Base-by-base conservation (phyloP, 1,140 invertebrate species). In the Batillaria attramentaria region DNA sequence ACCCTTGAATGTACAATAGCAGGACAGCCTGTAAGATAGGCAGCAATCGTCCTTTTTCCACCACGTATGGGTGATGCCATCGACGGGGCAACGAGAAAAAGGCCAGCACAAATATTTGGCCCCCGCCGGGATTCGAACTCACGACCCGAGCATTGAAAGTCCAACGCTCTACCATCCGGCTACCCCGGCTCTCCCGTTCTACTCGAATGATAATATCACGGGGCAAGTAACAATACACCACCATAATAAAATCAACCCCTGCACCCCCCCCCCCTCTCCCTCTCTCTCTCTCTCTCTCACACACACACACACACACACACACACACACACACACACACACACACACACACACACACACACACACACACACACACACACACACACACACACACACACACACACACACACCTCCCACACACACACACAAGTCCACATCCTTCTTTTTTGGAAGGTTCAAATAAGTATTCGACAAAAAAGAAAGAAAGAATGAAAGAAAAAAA, bases 351-450 rank as follows among this genome's bases (percentile, higher is more conserved):
- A 50, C 46, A 24, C 46, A 50, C 46, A 24, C 46, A 50, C 46
- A 50, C 46, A 24, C 46, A 50, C 46, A 24, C 24, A 50, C 46
- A 24, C 46, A 50, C 46, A 24, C 46, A 50, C 46, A 50, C 46
- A 50, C 46, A 50, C 46, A 50, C 46, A 50, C 46, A 50, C 46
- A 50, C 46, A 50, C 46, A 50, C 46, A 50, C 46, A 50, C 46
- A 50, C 46, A 50, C 46, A 70, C 86, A 50, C 46, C 46, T 13
- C 46, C 10, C 46, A 50, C 46, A 50, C 46, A 50, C 46, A 50
- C 46, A 50, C 46, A 50, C 46, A 50, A 10, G 24, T 24, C 10
- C 46, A 50, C 46, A 50, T 24, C 10, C 46, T 13, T 50, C 10
- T 50, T 13, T 24, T 50, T 50, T 50, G 10, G 8, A 24, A 10